phyloP scores from a whole-genome alignment of 2,888 invertebrate genomes.

The Anthophora plumipes region DNA sequence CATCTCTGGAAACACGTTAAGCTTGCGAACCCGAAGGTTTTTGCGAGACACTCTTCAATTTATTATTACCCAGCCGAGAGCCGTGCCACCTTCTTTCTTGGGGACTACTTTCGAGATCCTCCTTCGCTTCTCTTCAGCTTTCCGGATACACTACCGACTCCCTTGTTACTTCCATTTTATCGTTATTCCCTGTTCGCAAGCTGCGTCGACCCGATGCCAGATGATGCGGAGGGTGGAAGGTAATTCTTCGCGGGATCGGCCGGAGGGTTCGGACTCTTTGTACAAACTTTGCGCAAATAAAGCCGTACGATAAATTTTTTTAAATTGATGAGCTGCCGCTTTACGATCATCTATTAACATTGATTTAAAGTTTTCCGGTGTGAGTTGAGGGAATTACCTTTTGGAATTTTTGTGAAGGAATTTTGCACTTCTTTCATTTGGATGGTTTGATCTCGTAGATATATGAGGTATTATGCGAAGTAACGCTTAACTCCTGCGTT shows the following conservation, averaged over 20 bases:
- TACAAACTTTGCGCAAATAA: slow-evolving; percentile 15
- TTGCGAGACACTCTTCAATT: slow-evolving; percentile 67
- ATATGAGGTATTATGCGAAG: too few relatives aligned
- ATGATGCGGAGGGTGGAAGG: slow-evolving; percentile 24
- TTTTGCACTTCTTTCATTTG: too few relatives aligned
- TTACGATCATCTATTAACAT: not conserved
- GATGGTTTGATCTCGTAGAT: too few relatives aligned
- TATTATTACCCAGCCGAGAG: slow-evolving; percentile 60
- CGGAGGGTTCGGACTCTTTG: slow-evolving; percentile 11
- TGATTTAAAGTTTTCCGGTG: not conserved
- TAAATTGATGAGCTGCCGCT: not conserved
- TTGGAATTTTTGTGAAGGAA: too few relatives aligned
- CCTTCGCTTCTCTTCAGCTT: slow-evolving; percentile 29
- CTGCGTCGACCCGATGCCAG: slow-evolving; percentile 24
- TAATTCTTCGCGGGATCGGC: slow-evolving; percentile 32
- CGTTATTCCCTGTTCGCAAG: slow-evolving; percentile 47
- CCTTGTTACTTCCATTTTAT: slow-evolving; percentile 55
- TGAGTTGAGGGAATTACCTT: too few relatives aligned
- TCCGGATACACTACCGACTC: slow-evolving; percentile 43
- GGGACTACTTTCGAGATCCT: slow-evolving; percentile 22
- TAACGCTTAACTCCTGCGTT: too few relatives aligned
- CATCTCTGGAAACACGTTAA: slow-evolving; percentile 49
- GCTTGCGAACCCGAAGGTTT: slow-evolving; percentile 58
- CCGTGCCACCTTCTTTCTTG: slow-evolving; percentile 26
- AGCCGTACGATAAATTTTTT: not conserved